Evolutionary conservation across 2,888 invertebrate genomes (phyloP), one percentile per base, ranked within the genome.

Genomic region (Pheosia gnoma): DNA sequence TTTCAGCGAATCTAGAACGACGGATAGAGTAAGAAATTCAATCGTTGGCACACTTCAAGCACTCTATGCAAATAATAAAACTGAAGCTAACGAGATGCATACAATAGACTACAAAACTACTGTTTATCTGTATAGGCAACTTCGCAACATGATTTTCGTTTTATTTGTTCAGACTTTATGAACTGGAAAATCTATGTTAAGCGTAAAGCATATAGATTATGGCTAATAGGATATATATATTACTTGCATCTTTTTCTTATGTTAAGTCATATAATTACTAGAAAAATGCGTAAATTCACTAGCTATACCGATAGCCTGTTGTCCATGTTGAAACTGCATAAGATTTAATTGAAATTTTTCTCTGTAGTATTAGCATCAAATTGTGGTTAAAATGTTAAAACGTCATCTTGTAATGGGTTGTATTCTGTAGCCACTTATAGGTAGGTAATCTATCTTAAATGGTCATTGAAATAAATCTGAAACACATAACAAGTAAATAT

Each of bases 81-180:
- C 81, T 80, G 74, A 73, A 83, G 84, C 81, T 90, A 90, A 90
- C 86, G 86, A 90, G 83, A 78, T 85, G 87, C 85, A 88, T 76
- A 86, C 86, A 83, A 77, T 78, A 78, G 74, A 76, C 25, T 74
- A 69, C 74, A 72, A 75, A 77, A 76, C 70, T 71, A 66, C 59
- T 77, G 74, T 81, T 80, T 80, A 71, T 25, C 71, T 77, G 73
- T 75, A 76, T 70, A 72, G 59, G 66, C 63, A 70, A 62, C 68
- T 74, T 70, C 60, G 62, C 59, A 67, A 66, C 60, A 64, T 43
- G 45, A 60, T 67, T 71, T 57, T 62, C 56, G 64, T 67, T 67
- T 58, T 65, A 52, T 67, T 57, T 11, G 57, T 47, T 60, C 52
- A 57, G n/a, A 55, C 51, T 63, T 61, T 53, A 25, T 9, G 43